Evolutionary conservation across 2,888 invertebrate genomes (phyloP).

Genomic region (Chamaedrilus cognettii): DNA sequence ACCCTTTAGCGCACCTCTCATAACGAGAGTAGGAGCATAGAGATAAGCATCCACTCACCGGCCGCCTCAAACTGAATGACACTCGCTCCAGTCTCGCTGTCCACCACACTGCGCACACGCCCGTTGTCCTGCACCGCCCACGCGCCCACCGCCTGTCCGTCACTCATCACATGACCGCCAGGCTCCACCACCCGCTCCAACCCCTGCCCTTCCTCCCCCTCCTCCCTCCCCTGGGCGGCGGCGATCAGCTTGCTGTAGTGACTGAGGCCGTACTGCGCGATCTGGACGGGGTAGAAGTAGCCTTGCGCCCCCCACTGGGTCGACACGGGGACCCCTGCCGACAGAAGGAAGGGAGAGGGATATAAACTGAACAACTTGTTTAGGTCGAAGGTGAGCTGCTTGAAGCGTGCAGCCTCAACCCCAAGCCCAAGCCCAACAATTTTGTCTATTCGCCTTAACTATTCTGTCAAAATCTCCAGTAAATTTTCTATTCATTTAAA

Average conservation of each 20-base stretch:
- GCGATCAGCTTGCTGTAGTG: constrained; percentile 95
- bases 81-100: not conserved
- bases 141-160: not conserved
- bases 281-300: constrained; percentile 97
- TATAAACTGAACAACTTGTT: not conserved
- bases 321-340: constrained; percentile 59
- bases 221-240: constrained; percentile 60
- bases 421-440: too few relatives aligned
- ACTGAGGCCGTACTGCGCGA: constrained; percentile 95
- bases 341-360: too few relatives aligned
- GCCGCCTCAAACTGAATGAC: constrained; percentile 10
- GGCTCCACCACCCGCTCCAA: not conserved
- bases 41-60: too few relatives aligned
- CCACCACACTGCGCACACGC: not conserved
- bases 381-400: too few relatives aligned
- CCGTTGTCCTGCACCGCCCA: not conserved
- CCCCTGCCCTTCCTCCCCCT: not conserved
- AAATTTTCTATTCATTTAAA: too few relatives aligned
- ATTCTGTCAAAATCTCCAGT: too few relatives aligned
- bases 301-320: constrained; percentile 86
- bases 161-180: not conserved
- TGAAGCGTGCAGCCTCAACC: too few relatives aligned
- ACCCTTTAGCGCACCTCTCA: too few relatives aligned
- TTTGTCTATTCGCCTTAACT: too few relatives aligned
- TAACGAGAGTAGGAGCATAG: too few relatives aligned